Conservation (phyloP, 2,113 vertebrate species). For the Leptobrachium ailaonicum region DNA sequence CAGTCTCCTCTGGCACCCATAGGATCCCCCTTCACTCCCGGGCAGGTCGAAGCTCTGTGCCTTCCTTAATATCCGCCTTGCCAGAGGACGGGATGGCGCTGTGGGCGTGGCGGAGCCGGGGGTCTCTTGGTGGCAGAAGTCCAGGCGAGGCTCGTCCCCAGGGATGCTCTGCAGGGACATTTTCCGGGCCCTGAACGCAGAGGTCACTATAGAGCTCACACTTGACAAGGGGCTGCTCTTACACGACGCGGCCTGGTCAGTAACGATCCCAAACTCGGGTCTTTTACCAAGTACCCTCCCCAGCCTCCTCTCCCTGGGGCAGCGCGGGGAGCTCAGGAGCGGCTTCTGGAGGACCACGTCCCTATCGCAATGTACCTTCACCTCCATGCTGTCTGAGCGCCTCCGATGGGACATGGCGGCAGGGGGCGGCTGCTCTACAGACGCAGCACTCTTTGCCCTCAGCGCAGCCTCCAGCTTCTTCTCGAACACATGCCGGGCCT, state of each 20-base stretch:
- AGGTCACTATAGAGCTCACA: conserved; percentile 20
- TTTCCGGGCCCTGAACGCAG: conserved; percentile 46
- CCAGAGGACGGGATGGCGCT: conserved; percentile 41
- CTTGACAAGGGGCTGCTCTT: conserved; percentile 23
- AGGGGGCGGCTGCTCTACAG: conserved; percentile 31
- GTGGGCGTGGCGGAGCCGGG: conserved; percentile 53
- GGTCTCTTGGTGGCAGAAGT: conserved; percentile 51
- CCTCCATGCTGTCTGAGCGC: conserved; percentile 51
- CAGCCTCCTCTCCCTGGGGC: conserved; percentile 57
- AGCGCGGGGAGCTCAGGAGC: conserved; percentile 40
- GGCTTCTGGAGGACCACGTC: conserved; percentile 53
- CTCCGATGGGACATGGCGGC: conserved; percentile 42
- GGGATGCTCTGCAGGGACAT: conserved; percentile 49
- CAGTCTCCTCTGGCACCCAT: conserved; percentile 66
- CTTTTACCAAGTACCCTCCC: conserved; percentile 10
- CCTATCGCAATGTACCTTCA: conserved; percentile 54
- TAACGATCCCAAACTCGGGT: conserved; percentile 42
- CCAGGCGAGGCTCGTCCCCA: conserved; percentile 56
- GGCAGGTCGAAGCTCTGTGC: conserved; percentile 76
- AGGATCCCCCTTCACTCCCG: conserved; percentile 60
- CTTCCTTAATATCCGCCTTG: conserved; percentile 68
- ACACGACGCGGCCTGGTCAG: conserved; percentile 41
- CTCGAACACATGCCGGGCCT: conserved; percentile 78
- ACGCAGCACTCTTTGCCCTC: conserved; percentile 32
- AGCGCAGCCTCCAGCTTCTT: conserved; percentile 76